phyloP scores from a whole-genome alignment of 2,888 invertebrate genomes.

The Cerastis leucographa region DNA sequence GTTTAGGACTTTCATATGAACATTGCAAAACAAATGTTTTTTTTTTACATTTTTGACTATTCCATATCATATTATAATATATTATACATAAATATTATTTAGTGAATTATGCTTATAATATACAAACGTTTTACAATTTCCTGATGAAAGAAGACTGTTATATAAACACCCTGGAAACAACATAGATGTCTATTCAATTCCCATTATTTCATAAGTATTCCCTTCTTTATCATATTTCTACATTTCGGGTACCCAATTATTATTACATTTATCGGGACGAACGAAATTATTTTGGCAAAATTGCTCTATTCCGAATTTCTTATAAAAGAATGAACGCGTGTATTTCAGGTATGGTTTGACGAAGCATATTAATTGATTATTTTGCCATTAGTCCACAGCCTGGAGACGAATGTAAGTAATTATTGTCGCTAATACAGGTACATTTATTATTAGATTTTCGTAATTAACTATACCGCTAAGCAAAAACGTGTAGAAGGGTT shows the following conservation, averaged over 20 bases:
- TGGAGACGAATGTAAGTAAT: constrained; percentile 17
- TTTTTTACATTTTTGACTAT: no score
- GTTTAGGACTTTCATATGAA: background rate
- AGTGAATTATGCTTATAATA: background rate
- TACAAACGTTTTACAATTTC: background rate
- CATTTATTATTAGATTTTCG: background rate
- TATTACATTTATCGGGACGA: constrained; percentile 6
- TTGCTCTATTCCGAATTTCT: constrained; percentile 9
- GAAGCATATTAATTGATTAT: constrained; percentile 56
- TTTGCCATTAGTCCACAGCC: constrained; percentile 3
- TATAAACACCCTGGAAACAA: background rate
- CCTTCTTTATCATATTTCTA: background rate
- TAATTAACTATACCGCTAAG: background rate
- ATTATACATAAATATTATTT: no score
- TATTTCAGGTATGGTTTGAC: constrained; percentile 30
- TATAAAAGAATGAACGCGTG: constrained; percentile 12
- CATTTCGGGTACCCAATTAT: constrained; percentile 8
- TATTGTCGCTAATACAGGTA: background rate
- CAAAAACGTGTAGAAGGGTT: constrained; percentile 2
- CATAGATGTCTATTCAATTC: background rate
- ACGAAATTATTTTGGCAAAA: constrained; percentile 21
- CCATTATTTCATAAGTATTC: constrained; percentile 12
- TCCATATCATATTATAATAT: no score
- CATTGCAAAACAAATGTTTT: background rate
- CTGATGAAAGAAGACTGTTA: background rate